A percentile compares a stretch with the other conserved stretches of the same genome.
Conservation (phyloP, 1,140 invertebrate genomes). For the Thaumatotibia leucotreta region DNA sequence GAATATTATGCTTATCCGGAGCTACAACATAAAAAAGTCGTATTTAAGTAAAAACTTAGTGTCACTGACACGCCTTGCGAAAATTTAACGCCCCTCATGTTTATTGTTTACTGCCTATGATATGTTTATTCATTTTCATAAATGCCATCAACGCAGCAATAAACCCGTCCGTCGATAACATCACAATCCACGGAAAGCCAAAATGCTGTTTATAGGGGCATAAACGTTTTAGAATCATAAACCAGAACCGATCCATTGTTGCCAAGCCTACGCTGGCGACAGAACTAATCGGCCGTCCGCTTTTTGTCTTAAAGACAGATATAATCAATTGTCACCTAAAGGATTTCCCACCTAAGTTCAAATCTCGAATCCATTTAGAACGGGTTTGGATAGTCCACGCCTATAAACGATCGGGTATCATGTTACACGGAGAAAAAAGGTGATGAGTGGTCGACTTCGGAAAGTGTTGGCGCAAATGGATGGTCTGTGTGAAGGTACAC, state of each 20-base stretch:
- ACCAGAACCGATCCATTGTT: slow-evolving; percentile 70
- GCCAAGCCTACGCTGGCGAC: slow-evolving; percentile 59
- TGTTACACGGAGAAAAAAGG: slow-evolving; percentile 69
- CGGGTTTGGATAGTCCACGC: slow-evolving; percentile 59
- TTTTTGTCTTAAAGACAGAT: slow-evolving; percentile 63
- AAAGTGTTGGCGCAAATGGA: slow-evolving; percentile 55
- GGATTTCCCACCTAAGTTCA: slow-evolving; percentile 52
- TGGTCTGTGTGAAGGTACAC: slow-evolving; percentile 37
- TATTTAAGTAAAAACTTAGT: no score
- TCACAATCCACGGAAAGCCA: slow-evolving; percentile 64
- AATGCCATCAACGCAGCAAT: slow-evolving; percentile 48
- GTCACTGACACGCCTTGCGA: no score
- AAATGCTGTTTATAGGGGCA: slow-evolving; percentile 69
- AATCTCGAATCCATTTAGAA: slow-evolving; percentile 58
- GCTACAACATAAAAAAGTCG: slow-evolving; percentile 28
- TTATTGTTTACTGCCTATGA: slow-evolving; percentile 3
- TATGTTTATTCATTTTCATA: slow-evolving; percentile 29
- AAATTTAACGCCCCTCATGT: not conserved
- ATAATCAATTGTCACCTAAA: slow-evolving; percentile 73
- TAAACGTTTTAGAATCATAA: slow-evolving; percentile 75
- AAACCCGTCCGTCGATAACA: slow-evolving; percentile 67
- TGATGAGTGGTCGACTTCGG: slow-evolving; percentile 62
- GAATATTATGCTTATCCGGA: slow-evolving; percentile 38
- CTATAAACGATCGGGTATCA: slow-evolving; percentile 67
- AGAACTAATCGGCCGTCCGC: slow-evolving; percentile 67